Conservation (phyloP, 2,888 invertebrate species). For the Drosophila macrospina region DNA sequence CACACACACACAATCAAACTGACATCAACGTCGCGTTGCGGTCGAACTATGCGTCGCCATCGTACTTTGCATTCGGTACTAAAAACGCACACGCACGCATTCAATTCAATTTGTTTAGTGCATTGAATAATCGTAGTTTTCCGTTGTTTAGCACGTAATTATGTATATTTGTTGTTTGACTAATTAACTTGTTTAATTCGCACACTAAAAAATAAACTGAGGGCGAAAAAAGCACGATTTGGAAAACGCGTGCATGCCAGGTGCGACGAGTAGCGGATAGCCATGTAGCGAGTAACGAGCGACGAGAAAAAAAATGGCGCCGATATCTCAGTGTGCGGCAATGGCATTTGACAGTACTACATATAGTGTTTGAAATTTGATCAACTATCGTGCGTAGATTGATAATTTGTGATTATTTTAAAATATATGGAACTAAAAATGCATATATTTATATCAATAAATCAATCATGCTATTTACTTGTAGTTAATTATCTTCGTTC, state of each 20-base stretch:
- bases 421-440: no score
- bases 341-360: background rate
- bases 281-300: slow-evolving; percentile 42
- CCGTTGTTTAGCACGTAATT: slow-evolving; percentile 20
- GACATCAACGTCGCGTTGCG: slow-evolving; percentile 56
- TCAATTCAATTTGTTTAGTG: slow-evolving; percentile 18
- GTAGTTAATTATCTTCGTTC: slow-evolving; percentile 28
- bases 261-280: slow-evolving; percentile 56
- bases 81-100: slow-evolving; percentile 48
- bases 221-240: slow-evolving; percentile 73
- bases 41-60: slow-evolving; percentile 66
- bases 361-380: slow-evolving; percentile 1
- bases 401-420: no score
- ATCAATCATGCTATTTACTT: no score
- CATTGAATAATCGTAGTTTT: background rate
- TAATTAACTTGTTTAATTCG: slow-evolving; percentile 42
- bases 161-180: slow-evolving; percentile 15
- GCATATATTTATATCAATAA: no score
- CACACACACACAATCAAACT: slow-evolving; percentile 46
- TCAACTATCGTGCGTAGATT: background rate
- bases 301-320: slow-evolving; percentile 63
- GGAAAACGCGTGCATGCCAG: slow-evolving; percentile 73
- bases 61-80: slow-evolving; percentile 62
- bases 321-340: slow-evolving; percentile 48
- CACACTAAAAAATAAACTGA: slow-evolving; percentile 64